phyloP scores from a whole-genome alignment of 2,888 invertebrate species.

The Eudemis profundana region DNA sequence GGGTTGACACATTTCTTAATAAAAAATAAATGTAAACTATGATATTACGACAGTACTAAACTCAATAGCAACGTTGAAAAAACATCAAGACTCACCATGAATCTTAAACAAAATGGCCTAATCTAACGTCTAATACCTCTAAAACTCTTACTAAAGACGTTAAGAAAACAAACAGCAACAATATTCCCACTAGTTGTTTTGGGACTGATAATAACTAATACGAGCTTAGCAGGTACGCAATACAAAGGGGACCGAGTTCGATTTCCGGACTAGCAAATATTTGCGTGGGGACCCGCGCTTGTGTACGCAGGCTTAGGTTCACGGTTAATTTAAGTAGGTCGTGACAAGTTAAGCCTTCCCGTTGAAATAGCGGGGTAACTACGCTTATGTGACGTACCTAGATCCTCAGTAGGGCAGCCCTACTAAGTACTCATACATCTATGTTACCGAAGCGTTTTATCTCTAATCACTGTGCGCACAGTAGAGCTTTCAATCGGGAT shows the following conservation, averaged over 20 bases:
- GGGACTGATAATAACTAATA: slow-evolving; percentile 15
- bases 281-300: slow-evolving; percentile 26
- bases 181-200: neutral
- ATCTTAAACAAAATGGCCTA: too few species aligned
- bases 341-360: slow-evolving; percentile 36
- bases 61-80: too few species aligned
- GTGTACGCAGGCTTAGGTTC: slow-evolving; percentile 21
- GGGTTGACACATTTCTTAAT: too few species aligned
- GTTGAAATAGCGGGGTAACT: slow-evolving; percentile 18
- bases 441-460: too few species aligned
- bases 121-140: too few species aligned
- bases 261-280: slow-evolving; percentile 33
- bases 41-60: too few species aligned
- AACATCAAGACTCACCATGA: too few species aligned
- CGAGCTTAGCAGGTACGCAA: slow-evolving; percentile 18
- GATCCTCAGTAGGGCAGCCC: neutral
- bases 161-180: neutral
- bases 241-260: slow-evolving; percentile 21
- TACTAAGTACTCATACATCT: neutral
- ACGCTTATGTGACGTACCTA: neutral
- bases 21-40: too few species aligned
- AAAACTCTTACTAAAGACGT: neutral
- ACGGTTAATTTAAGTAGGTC: slow-evolving; percentile 40
- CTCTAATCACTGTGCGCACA: too few species aligned
- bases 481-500: too few species aligned